These are phyloP conservation scores for Asobara japonica DNA, from an alignment of 1,140 invertebrate genomes.

Conservation along the genomic window DNA sequence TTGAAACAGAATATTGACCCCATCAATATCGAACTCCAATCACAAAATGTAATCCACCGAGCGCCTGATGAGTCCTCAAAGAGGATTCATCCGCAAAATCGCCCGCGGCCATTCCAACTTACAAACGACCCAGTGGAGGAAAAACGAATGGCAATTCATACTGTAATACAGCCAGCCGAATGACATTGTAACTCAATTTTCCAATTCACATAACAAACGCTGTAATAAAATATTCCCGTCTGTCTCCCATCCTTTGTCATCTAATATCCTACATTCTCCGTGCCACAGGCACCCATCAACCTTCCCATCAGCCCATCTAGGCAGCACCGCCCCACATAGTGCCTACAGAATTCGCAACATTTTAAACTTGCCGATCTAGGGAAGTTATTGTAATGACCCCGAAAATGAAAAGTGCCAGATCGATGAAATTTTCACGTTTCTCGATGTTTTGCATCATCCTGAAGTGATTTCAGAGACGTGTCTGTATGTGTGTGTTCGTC, in stretches of 20 bases:
- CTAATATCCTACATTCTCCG: not conserved
- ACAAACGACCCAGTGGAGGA: constrained; percentile 2
- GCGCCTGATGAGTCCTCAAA: not conserved
- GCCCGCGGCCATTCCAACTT: not conserved
- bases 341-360: no score
- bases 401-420: no score
- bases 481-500: no score
- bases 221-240: constrained; percentile 16
- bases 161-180: constrained; percentile 30
- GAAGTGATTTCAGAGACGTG: no score
- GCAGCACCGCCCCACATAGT: no score
- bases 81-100: not conserved
- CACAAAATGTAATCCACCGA: not conserved
- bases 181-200: constrained; percentile 36
- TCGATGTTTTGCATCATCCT: no score
- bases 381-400: no score
- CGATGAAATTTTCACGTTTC: no score
- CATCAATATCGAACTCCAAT: not conserved
- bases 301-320: no score
- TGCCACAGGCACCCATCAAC: not conserved
- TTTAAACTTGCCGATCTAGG: no score
- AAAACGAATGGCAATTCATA: constrained; percentile 10
- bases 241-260: not conserved
- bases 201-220: constrained; percentile 20
- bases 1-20: not conserved